Evolutionary conservation across 2,797 vertebrate species (phyloP).

Genomic region (Serranus cabrilla): DNA sequence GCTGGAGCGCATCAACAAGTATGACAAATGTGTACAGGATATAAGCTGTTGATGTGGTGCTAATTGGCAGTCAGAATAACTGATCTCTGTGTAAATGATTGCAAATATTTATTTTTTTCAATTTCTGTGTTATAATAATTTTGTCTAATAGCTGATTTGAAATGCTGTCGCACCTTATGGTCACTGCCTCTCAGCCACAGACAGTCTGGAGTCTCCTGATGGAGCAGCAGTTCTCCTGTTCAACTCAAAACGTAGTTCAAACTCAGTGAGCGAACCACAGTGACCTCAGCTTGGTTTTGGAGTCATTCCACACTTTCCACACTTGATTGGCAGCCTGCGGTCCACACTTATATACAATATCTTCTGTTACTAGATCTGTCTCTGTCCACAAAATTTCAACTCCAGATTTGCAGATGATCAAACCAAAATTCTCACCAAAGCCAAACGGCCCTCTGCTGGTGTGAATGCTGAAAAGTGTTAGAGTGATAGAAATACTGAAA

Average conservation of each 20-base stretch:
- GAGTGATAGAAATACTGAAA: slow-evolving; percentile 11
- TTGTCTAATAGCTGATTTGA: neutral
- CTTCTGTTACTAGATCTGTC: neutral
- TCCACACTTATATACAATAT: neutral
- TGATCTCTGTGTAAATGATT: slow-evolving; percentile 1
- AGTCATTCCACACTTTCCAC: neutral
- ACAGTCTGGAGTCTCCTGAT: neutral
- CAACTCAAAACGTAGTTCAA: neutral
- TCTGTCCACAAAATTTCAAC: slow-evolving; percentile 2
- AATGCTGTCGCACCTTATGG: neutral
- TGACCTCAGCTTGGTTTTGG: slow-evolving; percentile 20
- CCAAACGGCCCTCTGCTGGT: slow-evolving; percentile 6
- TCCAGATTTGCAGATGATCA: slow-evolving; percentile 8
- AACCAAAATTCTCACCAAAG: slow-evolving; percentile 34
- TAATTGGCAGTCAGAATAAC: neutral
- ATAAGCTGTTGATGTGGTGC: neutral
- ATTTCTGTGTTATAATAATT: neutral
- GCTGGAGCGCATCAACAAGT: neutral
- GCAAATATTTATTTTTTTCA: neutral
- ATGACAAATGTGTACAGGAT: neutral
- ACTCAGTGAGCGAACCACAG: slow-evolving; percentile 9
- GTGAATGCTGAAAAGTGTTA: neutral
- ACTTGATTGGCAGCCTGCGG: neutral
- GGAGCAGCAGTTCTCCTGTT: neutral
- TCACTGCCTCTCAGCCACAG: neutral